phyloP scores from a whole-genome alignment of 2,797 vertebrate species.

The Centroberyx gerrardi region DNA sequence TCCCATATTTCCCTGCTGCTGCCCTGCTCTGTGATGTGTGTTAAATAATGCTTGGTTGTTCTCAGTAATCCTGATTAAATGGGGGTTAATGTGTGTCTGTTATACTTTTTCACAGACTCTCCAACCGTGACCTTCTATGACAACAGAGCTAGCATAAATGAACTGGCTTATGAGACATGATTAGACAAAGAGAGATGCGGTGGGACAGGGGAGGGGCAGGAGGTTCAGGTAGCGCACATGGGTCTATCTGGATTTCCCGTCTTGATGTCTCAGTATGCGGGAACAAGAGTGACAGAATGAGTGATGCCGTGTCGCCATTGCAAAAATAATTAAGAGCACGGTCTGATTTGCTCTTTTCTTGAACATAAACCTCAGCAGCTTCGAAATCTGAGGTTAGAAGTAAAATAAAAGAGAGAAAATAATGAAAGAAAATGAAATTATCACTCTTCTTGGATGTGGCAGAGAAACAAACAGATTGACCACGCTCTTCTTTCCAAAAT shows the following conservation, averaged over 20 bases:
- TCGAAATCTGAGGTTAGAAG: constrained; percentile 72
- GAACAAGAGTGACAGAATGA: constrained; percentile 27
- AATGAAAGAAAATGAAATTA: constrained; percentile 85
- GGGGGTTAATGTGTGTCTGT: constrained; percentile 84
- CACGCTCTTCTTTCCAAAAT: constrained; percentile 89
- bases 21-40: constrained; percentile 80
- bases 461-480: constrained; percentile 91
- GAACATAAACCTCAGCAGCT: constrained; percentile 71
- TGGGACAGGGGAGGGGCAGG: constrained; percentile 17
- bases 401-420: constrained; percentile 73
- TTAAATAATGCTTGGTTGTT: constrained; percentile 87
- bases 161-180: constrained; percentile 55
- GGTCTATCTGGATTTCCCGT: constrained; percentile 39
- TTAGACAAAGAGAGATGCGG: constrained; percentile 40
- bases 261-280: constrained; percentile 28
- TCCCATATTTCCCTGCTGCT: constrained; percentile 63
- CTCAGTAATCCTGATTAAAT: constrained; percentile 87
- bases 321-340: constrained; percentile 56
- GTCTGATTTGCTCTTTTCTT: constrained; percentile 59
- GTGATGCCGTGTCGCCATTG: constrained; percentile 28
- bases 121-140: constrained; percentile 70
- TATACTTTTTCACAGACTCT: constrained; percentile 76
- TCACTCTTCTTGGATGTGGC: constrained; percentile 89
- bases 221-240: constrained; percentile 42
- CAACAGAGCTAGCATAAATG: constrained; percentile 66